These are phyloP conservation scores for Pocillopora grandis DNA, from an alignment of 92 coral and sea anemone genomes.

Conservation along the genomic window DNA sequence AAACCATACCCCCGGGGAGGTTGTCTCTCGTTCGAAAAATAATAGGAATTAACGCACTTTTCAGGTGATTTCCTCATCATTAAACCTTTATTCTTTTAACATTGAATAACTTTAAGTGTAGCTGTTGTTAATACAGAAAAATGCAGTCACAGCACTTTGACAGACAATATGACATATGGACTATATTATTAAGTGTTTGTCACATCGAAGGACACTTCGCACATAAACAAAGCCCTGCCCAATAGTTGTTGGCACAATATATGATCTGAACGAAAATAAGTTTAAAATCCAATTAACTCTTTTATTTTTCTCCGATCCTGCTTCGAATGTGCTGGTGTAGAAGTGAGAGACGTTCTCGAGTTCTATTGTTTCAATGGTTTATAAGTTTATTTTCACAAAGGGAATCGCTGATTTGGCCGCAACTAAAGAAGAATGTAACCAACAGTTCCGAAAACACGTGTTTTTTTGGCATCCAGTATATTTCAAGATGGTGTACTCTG, in stretches of 20 bases:
- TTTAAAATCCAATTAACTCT: constrained; percentile 22
- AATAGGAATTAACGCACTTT: background rate
- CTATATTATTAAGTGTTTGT: background rate
- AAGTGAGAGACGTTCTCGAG: background rate
- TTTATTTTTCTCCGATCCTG: background rate
- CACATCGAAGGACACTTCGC: background rate
- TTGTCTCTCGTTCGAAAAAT: background rate
- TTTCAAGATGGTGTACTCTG: constrained; percentile 2
- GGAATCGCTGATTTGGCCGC: background rate
- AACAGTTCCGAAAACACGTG: constrained; percentile 1
- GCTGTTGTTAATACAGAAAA: background rate
- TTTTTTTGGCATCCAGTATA: constrained; percentile 18
- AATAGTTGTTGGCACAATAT: background rate
- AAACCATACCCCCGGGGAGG: constrained; percentile 32
- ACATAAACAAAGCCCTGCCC: background rate
- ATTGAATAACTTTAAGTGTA: background rate
- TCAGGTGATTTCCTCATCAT: background rate
- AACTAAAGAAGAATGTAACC: background rate
- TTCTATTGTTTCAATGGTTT: too few species aligned
- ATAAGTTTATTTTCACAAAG: background rate
- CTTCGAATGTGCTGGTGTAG: background rate
- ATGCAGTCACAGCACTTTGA: background rate
- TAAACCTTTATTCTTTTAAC: background rate
- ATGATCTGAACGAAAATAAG: background rate
- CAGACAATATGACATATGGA: background rate